phyloP scores from a whole-genome alignment of 2,797 vertebrate genomes.

The Rhodeus uyekii region DNA sequence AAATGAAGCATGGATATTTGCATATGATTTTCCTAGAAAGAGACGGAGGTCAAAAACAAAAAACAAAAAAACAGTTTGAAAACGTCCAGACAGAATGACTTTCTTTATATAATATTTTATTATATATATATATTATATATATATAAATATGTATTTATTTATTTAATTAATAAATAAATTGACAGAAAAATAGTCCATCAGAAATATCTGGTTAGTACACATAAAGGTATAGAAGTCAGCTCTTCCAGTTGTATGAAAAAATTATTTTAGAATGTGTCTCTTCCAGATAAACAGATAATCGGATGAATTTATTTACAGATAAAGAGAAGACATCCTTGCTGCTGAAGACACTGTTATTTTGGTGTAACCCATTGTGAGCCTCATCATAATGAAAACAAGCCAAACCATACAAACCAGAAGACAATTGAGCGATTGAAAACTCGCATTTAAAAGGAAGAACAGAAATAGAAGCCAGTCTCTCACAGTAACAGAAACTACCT shows the following conservation, averaged over 20 bases:
- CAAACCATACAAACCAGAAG: constrained; percentile 17
- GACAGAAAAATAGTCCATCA: neutral
- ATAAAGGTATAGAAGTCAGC: neutral
- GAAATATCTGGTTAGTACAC: neutral
- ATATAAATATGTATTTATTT: neutral
- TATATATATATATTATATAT: no score
- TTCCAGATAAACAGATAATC: no score
- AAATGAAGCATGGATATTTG: neutral
- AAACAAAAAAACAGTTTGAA: constrained; percentile 19
- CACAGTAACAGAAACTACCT: neutral
- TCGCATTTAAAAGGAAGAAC: constrained; percentile 13
- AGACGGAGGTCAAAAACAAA: constrained; percentile 35
- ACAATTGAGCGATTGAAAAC: neutral
- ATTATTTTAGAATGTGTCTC: neutral
- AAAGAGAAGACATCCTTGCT: neutral
- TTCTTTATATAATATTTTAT: neutral
- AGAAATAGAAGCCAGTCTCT: constrained; percentile 35
- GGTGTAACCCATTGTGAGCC: constrained; percentile 1
- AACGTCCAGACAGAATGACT: constrained; percentile 3
- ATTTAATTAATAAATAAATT: neutral
- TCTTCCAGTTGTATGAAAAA: neutral
- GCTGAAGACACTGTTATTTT: neutral
- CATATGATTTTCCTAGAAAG: constrained; percentile 17
- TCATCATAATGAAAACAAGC: constrained; percentile 28
- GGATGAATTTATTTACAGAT: no score